Conservation (phyloP, 1,140 invertebrate species). For the Papilio xuthus region DNA sequence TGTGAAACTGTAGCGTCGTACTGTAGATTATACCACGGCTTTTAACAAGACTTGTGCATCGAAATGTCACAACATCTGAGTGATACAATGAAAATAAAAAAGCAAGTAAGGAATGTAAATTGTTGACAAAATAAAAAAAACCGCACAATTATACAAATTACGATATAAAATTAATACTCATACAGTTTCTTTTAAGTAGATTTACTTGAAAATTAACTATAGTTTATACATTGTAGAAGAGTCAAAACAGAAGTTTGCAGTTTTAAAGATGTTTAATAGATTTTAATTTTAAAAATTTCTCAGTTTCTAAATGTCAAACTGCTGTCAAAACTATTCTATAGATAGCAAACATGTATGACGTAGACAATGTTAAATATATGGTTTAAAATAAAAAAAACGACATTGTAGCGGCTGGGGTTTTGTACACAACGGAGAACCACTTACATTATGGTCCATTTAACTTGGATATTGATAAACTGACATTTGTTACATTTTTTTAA, state of each 20-base stretch:
- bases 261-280: background rate
- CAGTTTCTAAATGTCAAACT: constrained; percentile 25
- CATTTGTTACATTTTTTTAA: background rate
- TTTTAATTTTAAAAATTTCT: background rate
- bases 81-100: constrained; percentile 31
- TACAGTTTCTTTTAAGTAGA: background rate
- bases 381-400: constrained; percentile 10
- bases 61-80: constrained; percentile 37
- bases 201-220: background rate
- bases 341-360: background rate
- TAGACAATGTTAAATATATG: background rate
- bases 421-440: constrained; percentile 44
- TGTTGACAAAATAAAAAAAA: background rate
- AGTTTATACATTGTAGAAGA: background rate
- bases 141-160: constrained; percentile 3
- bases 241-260: constrained; percentile 27
- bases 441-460: constrained; percentile 51
- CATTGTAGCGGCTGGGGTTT: constrained; percentile 40
- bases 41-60: constrained; percentile 1
- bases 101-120: constrained; percentile 27
- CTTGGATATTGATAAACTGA: constrained; percentile 38
- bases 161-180: background rate
- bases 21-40: background rate
- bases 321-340: constrained; percentile 19
- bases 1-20: background rate